Percentiles rank a stretch among this genome's conserved stretches.
phyloP scores from a whole-genome alignment of 1,140 invertebrate species.

The Lepidurus packardi region DNA sequence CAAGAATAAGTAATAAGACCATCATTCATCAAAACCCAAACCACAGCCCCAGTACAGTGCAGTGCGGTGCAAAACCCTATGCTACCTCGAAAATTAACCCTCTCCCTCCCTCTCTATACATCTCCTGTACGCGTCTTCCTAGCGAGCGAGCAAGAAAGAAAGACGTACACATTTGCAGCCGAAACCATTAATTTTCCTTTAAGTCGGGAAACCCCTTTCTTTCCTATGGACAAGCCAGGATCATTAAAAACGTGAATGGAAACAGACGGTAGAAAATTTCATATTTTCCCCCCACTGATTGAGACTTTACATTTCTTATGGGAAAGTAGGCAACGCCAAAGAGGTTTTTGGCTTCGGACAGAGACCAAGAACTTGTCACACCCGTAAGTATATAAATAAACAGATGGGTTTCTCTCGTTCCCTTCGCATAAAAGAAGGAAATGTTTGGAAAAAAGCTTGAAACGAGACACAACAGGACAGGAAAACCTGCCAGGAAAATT shows the following conservation, averaged over 20 bases:
- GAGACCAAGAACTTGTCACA: too few relatives aligned
- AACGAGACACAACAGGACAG: not conserved
- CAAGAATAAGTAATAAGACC: not conserved
- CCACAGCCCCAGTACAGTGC: not conserved
- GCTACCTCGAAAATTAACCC: not conserved
- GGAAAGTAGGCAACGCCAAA: not conserved
- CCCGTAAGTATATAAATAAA: too few relatives aligned
- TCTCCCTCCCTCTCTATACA: not conserved
- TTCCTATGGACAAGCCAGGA: not conserved
- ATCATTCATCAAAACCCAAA: slow-evolving; percentile 5
- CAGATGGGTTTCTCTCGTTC: too few relatives aligned
- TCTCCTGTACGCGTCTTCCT: not conserved
- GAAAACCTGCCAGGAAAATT: not conserved
- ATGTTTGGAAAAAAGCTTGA: not conserved
- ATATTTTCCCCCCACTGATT: not conserved
- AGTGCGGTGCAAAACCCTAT: not conserved
- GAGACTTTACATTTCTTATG: not conserved
- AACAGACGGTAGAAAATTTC: not conserved
- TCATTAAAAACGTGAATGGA: not conserved
- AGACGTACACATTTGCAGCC: not conserved
- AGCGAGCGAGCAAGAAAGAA: not conserved
- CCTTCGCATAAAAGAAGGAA: not conserved
- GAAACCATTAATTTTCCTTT: not conserved
- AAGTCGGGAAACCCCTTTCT: not conserved
- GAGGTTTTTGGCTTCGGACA: too few relatives aligned